A percentile compares a stretch with the other conserved stretches of the same genome.
Conservation (phyloP, 2,797 vertebrate species). For the Aeoliscus strigatus region DNA sequence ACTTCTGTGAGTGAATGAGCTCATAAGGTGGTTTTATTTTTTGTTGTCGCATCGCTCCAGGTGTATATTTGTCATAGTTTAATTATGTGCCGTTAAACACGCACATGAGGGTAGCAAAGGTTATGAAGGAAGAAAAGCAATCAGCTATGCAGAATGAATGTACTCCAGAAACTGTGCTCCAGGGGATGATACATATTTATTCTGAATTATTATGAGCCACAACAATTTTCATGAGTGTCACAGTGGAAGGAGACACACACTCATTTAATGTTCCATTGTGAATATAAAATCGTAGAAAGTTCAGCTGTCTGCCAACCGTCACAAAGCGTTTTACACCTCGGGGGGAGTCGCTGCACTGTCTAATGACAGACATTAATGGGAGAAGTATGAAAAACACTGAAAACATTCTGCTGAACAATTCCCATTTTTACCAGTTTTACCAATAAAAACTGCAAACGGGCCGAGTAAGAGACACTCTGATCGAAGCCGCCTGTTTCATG, state of each 20-base stretch:
- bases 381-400: constrained; percentile 15
- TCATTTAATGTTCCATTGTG: constrained; percentile 53
- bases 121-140: constrained; percentile 53
- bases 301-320: too few species aligned
- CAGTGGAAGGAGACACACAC: constrained; percentile 40
- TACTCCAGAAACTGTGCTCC: constrained; percentile 38
- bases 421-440: too few species aligned
- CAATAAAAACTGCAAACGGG: too few species aligned
- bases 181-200: constrained; percentile 65
- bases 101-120: constrained; percentile 31
- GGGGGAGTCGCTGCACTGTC: constrained; percentile 34
- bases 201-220: constrained; percentile 57
- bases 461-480: too few species aligned
- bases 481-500: too few species aligned
- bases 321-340: constrained; percentile 23
- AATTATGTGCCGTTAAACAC: constrained; percentile 50
- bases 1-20: constrained; percentile 6
- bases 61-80: constrained; percentile 43
- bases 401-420: constrained; percentile 9
- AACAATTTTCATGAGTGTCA: constrained; percentile 47
- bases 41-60: constrained; percentile 11
- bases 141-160: constrained; percentile 56
- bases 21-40: background rate
- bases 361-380: constrained; percentile 23
- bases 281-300: constrained; percentile 40